Conservation (phyloP, 1,140 invertebrate genomes). For the Brachionus rubens region DNA sequence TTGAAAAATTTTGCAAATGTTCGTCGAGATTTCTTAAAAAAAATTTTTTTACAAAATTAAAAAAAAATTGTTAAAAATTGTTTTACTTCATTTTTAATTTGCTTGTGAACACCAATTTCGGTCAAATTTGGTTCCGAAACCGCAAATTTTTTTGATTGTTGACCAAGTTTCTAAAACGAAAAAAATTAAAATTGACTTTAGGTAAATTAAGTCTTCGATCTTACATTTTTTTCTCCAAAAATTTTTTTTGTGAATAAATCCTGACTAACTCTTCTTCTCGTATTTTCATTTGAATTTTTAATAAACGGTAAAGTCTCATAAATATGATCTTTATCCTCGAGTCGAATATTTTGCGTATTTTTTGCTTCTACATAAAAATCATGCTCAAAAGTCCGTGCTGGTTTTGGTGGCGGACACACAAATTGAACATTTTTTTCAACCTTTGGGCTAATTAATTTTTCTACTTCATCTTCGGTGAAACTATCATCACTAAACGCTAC, state of each 20-base stretch:
- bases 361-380: constrained; percentile 37
- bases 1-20: constrained; percentile 34
- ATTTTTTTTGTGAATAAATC: constrained; percentile 2
- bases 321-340: background rate
- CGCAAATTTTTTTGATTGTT: background rate
- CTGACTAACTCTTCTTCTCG: background rate
- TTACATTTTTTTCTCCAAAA: background rate
- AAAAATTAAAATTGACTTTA: background rate
- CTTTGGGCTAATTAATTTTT: background rate
- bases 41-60: background rate
- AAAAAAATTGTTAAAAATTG: background rate
- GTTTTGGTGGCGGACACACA: constrained; percentile 19
- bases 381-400: constrained; percentile 41
- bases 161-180: constrained; percentile 15
- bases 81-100: constrained; percentile 22
- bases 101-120: background rate
- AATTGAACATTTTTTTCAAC: constrained; percentile 15
- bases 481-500: constrained; percentile 23
- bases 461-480: background rate
- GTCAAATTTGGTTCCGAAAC: constrained; percentile 23
- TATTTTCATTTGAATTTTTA: background rate
- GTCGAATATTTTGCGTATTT: background rate
- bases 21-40: background rate
- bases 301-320: constrained; percentile 28
- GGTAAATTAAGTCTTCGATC: background rate